phyloP scores from a whole-genome alignment of 2,888 invertebrate species.

The Pogonocherus hispidulus region DNA sequence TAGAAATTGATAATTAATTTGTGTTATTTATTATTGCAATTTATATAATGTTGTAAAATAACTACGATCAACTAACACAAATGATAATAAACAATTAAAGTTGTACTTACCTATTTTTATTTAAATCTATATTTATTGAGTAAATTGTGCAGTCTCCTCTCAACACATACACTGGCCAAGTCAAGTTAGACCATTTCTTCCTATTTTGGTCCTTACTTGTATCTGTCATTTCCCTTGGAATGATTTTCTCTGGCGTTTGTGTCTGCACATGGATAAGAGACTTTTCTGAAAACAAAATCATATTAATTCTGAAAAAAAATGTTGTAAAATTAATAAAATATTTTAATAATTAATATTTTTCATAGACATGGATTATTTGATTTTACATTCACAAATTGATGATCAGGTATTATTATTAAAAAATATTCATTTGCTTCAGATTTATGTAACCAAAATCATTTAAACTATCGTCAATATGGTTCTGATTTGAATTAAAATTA shows the following conservation, averaged over 20 bases:
- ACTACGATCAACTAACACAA: no score
- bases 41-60: no score
- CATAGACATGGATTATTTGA: neutral
- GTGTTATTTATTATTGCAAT: no score
- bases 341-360: no score
- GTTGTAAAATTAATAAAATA: neutral
- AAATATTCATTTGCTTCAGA: no score
- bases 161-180: conserved; percentile 84
- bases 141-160: conserved; percentile 89
- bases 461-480: neutral
- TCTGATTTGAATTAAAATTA: no score
- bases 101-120: conserved; percentile 56
- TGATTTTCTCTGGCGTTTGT: conserved; percentile 45
- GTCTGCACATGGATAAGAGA: conserved; percentile 43
- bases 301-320: no score
- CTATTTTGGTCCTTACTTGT: conserved; percentile 32
- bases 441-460: no score
- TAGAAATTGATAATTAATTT: no score
- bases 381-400: no score
- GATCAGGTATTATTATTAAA: no score
- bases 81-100: no score
- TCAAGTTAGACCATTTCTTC: conserved; percentile 49
- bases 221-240: conserved; percentile 30
- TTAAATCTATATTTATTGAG: conserved; percentile 67
- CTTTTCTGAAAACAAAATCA: conserved; percentile 41